These are phyloP conservation scores for Colletes collaris DNA, from an alignment of 2,888 invertebrate species.

Conservation along the genomic window DNA sequence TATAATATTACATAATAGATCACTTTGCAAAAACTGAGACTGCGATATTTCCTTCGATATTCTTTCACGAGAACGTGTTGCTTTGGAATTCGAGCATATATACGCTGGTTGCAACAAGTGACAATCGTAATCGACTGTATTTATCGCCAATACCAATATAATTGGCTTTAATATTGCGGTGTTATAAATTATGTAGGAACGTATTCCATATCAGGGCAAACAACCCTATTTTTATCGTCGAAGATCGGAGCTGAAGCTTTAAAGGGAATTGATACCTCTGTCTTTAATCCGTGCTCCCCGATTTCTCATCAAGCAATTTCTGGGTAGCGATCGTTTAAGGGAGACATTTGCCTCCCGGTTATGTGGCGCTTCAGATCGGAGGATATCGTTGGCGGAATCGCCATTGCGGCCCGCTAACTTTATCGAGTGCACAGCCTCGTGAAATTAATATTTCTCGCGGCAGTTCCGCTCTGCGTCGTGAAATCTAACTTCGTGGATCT, in stretches of 20 bases:
- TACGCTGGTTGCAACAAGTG: too few species aligned
- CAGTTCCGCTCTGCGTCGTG: background rate
- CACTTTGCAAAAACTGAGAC: too few species aligned
- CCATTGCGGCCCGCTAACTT: background rate
- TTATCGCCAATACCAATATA: too few species aligned
- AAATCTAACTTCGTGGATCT: constrained; percentile 11
- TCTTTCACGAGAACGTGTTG: too few species aligned
- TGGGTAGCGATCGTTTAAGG: constrained; percentile 34
- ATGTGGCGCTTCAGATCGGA: constrained; percentile 22
- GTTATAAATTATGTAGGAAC: too few species aligned
- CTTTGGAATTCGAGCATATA: too few species aligned
- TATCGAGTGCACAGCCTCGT: background rate
- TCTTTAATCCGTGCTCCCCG: constrained; percentile 14
- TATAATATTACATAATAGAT: too few species aligned
- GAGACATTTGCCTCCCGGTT: constrained; percentile 23
- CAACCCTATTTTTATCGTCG: too few species aligned
- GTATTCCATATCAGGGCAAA: too few species aligned
- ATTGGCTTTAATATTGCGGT: too few species aligned
- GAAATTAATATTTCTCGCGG: constrained; percentile 22
- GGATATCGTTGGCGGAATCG: constrained; percentile 15
- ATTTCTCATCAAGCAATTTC: constrained; percentile 48
- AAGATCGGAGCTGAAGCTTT: background rate
- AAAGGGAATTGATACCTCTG: constrained; percentile 12
- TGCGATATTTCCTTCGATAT: too few species aligned
- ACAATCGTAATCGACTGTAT: too few species aligned